Conservation (phyloP, 2,888 invertebrate species). For the Carterocephalus palaemon region DNA sequence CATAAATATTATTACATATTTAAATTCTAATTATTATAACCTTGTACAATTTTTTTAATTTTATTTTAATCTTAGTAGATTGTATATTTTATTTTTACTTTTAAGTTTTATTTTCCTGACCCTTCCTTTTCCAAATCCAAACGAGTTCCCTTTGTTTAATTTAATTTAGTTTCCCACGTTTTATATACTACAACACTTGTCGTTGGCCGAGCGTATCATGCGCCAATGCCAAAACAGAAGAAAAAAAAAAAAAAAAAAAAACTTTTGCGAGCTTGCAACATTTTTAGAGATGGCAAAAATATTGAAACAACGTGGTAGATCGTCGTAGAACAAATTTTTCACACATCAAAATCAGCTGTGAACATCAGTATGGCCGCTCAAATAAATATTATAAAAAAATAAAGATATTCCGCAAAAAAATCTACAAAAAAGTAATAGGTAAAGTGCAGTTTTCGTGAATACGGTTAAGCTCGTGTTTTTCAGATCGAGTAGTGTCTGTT, state of each 20-base stretch:
- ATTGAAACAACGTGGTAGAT: conserved; percentile 71
- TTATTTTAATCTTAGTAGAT: no score
- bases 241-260: conserved; percentile 31
- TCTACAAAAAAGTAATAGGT: conserved; percentile 61
- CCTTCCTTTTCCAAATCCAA: no score
- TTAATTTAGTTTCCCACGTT: no score
- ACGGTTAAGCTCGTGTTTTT: conserved; percentile 47
- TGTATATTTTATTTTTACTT: no score
- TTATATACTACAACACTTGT: no score
- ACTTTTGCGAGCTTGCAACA: conserved; percentile 12
- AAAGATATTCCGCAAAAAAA: conserved; percentile 64
- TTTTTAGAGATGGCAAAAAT: conserved; percentile 54
- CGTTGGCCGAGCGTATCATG: no score
- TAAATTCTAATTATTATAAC: no score
- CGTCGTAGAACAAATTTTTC: conserved; percentile 45
- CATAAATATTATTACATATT: no score
- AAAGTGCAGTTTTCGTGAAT: conserved; percentile 69
- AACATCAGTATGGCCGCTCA: conserved; percentile 77
- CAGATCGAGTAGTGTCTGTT: conserved; percentile 16
- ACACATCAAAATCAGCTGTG: conserved; percentile 79
- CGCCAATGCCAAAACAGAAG: no score
- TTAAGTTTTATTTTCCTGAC: no score
- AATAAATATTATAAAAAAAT: conserved; percentile 64
- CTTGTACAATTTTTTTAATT: no score
- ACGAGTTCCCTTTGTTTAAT: no score